A percentile compares a stretch with the other conserved stretches of the same genome.
phyloP scores from a whole-genome alignment of 2,888 invertebrate species.

The Thymelicus acteon region DNA sequence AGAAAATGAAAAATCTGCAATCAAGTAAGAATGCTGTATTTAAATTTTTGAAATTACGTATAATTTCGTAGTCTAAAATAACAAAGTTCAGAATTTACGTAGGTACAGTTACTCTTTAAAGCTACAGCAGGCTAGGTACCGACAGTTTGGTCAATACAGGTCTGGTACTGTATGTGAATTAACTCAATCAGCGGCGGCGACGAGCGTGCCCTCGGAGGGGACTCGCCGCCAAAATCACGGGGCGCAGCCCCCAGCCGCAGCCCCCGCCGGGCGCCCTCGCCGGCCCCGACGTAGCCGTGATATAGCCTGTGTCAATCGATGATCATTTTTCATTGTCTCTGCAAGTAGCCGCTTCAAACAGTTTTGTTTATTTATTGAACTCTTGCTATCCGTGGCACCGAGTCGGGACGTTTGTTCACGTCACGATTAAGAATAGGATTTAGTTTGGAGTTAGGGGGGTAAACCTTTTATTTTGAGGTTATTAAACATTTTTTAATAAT shows the following conservation, averaged over 20 bases:
- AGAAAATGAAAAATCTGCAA: no score
- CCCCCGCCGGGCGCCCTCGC: slow-evolving; percentile 7
- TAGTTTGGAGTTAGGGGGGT: no score
- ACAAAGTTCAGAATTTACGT: no score
- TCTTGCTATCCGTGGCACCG: background rate
- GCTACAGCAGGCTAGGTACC: no score
- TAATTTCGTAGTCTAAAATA: no score
- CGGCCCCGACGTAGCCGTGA: slow-evolving; percentile 10
- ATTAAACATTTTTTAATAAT: no score
- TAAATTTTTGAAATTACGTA: no score
- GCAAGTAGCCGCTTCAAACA: background rate
- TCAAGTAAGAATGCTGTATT: no score
- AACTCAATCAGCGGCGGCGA: slow-evolving; percentile 15
- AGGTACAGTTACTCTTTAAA: no score
- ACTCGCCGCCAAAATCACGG: slow-evolving; percentile 26
- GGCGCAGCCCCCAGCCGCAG: slow-evolving; percentile 4
- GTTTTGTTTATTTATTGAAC: slow-evolving; percentile 5
- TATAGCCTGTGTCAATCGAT: slow-evolving; percentile 24
- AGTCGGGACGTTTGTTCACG: background rate
- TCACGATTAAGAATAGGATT: background rate
- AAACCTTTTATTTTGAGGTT: no score
- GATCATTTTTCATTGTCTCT: slow-evolving; percentile 33
- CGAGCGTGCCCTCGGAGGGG: slow-evolving; percentile 14
- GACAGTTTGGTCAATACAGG: background rate
- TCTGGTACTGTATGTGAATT: slow-evolving; percentile 16